Evolutionary conservation across 2,888 invertebrate genomes (phyloP), one percentile per base, ranked within the genome.

Genomic region (Hydropsyche betteni): DNA sequence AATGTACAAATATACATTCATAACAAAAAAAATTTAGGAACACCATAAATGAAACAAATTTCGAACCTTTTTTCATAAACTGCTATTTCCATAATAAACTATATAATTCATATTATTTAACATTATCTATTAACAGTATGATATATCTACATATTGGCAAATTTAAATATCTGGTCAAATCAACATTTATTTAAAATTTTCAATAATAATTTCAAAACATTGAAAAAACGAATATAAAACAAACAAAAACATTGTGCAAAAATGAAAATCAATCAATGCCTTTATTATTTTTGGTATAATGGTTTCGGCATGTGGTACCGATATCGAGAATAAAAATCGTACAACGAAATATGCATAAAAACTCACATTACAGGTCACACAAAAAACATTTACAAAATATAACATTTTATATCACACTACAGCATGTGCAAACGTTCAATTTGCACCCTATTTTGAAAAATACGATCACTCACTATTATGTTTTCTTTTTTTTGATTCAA

Each of bases 331-430:
- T 64, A 36, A 64, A 64, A 64, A 64, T 36, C 34, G n/a, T 64
- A 64, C 14, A 64, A 36, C 34, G 12, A 34, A 64, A 34, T 64
- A 24, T 64, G 64, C 36, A 12, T 64, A 64, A 64, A 64, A 64
- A 64, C 64, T 64, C 64, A 64, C 64, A 64, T 64, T 36, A 33
- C 36, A 64, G 64, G 64, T 64, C 64, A 64, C 64, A 64, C 64
- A n/a, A 64, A 64, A 64, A 64, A 64, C 64, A 64, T 64, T 58
- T 64, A 64, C 34, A 64, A 64, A 69, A 69, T 70, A 61, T 55
- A 72, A 72, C 58, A 50, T 72, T 72, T 72, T 16, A 38, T 72
- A 72, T 72, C 55, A 61, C 72, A 58, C 72, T 72, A 58, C 72
- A 58, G 70, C 50, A 51, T 61, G 72, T 72, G 72, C 72, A 72